phyloP scores from a whole-genome alignment of 2,113 vertebrate genomes.

The Plectropomus leopardus region DNA sequence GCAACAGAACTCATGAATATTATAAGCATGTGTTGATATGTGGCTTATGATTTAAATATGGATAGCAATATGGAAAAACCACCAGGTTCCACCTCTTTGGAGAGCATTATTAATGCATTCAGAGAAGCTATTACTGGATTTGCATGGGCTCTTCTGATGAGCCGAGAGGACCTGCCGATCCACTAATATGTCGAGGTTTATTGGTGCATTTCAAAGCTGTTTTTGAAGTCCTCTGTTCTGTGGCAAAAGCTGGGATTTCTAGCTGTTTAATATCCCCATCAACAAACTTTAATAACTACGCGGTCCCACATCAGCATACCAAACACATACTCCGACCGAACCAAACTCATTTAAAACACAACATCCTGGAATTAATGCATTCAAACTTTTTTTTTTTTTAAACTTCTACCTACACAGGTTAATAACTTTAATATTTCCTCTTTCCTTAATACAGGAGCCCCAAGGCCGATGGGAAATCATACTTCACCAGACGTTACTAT shows the following conservation, averaged over 20 bases:
- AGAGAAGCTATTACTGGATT: constrained; percentile 65
- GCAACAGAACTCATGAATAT: constrained; percentile 76
- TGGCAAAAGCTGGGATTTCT: constrained; percentile 37
- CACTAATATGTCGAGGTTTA: constrained; percentile 50
- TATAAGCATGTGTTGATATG: constrained; percentile 71
- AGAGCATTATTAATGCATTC: constrained; percentile 68
- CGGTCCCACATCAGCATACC: constrained; percentile 32
- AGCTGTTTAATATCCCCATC: constrained; percentile 38
- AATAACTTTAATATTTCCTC: constrained; percentile 52
- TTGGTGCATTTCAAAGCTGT: constrained; percentile 61
- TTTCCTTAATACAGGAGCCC: constrained; percentile 15
- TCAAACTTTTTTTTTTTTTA: background rate
- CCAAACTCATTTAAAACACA: constrained; percentile 52
- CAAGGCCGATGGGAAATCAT: constrained; percentile 60
- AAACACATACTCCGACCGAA: constrained; percentile 28
- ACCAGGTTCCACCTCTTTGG: constrained; percentile 65
- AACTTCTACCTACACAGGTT: constrained; percentile 28
- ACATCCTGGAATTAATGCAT: constrained; percentile 48
- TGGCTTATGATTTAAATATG: constrained; percentile 76
- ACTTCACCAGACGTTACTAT: constrained; percentile 30
- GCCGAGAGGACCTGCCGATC: constrained; percentile 44
- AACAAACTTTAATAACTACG: constrained; percentile 62
- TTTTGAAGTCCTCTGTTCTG: constrained; percentile 55
- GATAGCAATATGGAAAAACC: constrained; percentile 70
- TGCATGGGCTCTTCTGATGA: constrained; percentile 58